Conservation (phyloP, 2,797 vertebrate species). For the Chaunax sp. region DNA sequence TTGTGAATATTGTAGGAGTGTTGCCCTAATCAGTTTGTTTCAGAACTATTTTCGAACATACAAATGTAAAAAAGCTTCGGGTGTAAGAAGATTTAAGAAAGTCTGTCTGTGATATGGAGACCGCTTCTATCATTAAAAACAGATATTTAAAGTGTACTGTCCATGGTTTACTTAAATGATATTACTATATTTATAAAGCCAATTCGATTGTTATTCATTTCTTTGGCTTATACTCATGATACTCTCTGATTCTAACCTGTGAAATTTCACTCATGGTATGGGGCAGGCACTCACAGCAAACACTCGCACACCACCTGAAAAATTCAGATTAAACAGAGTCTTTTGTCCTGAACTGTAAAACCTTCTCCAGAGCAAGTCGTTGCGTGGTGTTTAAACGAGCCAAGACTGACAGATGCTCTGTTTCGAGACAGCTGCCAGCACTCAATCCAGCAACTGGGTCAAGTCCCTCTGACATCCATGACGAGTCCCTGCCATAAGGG, state of each 20-base stretch:
- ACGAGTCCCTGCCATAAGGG: constrained; percentile 59
- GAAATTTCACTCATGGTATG: constrained; percentile 10
- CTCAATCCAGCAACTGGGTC: constrained; percentile 72
- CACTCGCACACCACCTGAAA: constrained; percentile 10
- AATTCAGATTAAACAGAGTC: constrained; percentile 29
- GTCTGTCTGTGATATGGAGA: constrained; percentile 28
- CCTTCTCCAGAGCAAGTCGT: constrained; percentile 18
- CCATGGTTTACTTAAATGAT: constrained; percentile 1
- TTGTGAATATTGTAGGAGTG: constrained; percentile 1
- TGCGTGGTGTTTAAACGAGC: neutral
- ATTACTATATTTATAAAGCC: constrained; percentile 20
- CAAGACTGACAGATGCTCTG: constrained; percentile 63
- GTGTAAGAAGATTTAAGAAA: constrained; percentile 26
- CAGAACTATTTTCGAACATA: constrained; percentile 12
- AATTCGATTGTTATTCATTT: constrained; percentile 31
- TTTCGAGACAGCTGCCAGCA: constrained; percentile 72
- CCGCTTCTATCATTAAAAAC: too few species aligned
- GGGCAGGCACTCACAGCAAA: neutral
- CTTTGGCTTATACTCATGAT: constrained; percentile 1
- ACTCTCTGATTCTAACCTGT: neutral
- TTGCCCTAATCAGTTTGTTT: too few species aligned
- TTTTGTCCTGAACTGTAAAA: constrained; percentile 25
- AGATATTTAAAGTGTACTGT: constrained; percentile 35
- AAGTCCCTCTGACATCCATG: constrained; percentile 69
- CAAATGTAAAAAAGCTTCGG: constrained; percentile 49